A percentile compares a stretch with the other conserved stretches of the same genome.
These are phyloP conservation scores for Timema podura DNA, from an alignment of 2,888 invertebrate genomes.

Conservation along the genomic window DNA sequence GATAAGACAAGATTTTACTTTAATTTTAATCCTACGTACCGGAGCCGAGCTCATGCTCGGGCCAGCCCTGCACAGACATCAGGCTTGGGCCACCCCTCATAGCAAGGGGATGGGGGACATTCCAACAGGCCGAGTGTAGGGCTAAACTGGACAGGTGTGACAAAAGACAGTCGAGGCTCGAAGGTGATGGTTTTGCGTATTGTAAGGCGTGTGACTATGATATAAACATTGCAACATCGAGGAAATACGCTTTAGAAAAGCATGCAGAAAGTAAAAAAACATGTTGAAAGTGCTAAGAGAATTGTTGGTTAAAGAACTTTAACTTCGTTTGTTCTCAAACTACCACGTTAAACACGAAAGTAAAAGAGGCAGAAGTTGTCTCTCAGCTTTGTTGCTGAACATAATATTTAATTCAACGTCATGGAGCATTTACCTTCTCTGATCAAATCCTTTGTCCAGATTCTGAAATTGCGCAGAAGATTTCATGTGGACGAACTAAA, in stretches of 20 bases:
- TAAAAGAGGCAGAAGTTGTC: conserved; percentile 7
- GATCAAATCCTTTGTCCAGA: conserved; percentile 32
- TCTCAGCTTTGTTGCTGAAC: conserved; percentile 8
- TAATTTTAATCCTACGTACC: too few species aligned
- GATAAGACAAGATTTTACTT: too few species aligned
- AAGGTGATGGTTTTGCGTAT: neutral
- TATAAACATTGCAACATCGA: neutral
- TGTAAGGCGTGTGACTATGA: neutral
- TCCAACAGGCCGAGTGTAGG: too few species aligned
- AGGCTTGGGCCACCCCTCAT: too few species aligned
- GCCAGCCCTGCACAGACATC: too few species aligned
- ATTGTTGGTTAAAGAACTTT: neutral
- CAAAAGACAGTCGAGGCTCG: too few species aligned
- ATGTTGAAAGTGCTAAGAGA: neutral
- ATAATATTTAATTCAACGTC: conserved; percentile 32
- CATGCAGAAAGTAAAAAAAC: neutral
- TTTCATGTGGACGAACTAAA: conserved; percentile 33
- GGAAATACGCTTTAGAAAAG: neutral
- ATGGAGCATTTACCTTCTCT: conserved; percentile 32
- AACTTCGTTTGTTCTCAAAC: conserved; percentile 9
- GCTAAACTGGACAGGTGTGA: too few species aligned
- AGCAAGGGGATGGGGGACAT: too few species aligned
- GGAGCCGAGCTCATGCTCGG: too few species aligned
- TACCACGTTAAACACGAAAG: conserved; percentile 2
- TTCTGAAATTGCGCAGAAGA: conserved; percentile 34